Evolutionary conservation across 2,113 vertebrate species (phyloP), one percentile per base, ranked within the genome.

Genomic region (Oceanites oceanicus): DNA sequence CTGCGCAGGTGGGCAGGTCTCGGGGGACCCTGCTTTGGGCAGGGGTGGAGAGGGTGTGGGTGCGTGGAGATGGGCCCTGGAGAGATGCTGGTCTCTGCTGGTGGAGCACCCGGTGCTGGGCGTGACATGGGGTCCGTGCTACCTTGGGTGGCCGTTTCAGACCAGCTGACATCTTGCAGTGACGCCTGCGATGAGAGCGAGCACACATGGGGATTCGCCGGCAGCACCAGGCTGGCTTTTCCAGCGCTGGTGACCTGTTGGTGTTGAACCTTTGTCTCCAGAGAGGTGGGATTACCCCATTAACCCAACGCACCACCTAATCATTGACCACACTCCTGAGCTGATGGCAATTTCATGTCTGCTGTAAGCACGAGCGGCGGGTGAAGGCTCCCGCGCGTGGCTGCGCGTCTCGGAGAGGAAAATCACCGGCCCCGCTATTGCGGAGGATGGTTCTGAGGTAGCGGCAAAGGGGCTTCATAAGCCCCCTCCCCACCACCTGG

Each of bases 321-420:
- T 21, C 11, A 16, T 18, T 81, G 79, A 14, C 83, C 32, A 11
- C 3, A 2, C 52, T 87, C 18, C 38, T 30, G 56, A 45, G 42
- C 47, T 13, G 12, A 7, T 45, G 70, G 49, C 67, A 56, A 3
- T 77, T 49, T 52, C 55, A 34, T 1, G 3, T 38, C 61, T 56
- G 79, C 45, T 23, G 63, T 72, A 15, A 14, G 44, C 5, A 2
- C 1, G n/a, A 17, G n/a, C 0, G 0, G 23, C 0, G 1, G 14
- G 7, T 4, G 30, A 50, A 58, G 68, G 62, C n/a, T 77, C 4
- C 59, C 1, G 10, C 7, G 5, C n/a, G 6, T 9, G 0, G 0
- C 7, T 1, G 10, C 8, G 2, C 7, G 1, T 59, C 32, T 14
- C 0, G 0, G 18, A 40, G 53, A 50, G 63, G 30, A 73, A 76